phyloP scores from a whole-genome alignment of 92 coral and sea anemone genomes.

The Phenganax subtilis region DNA sequence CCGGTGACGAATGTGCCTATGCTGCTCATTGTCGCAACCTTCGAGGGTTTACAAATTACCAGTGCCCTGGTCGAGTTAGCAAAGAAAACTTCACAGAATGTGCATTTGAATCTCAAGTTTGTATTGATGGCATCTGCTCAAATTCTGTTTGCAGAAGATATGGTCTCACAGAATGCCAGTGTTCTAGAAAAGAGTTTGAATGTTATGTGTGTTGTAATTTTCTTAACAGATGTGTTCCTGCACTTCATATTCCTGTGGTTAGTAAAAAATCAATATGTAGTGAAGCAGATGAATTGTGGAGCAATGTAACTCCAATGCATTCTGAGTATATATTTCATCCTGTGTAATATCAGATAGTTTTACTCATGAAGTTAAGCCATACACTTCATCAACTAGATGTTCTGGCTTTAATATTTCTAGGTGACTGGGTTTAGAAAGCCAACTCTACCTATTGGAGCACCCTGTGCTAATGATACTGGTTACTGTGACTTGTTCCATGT shows the following conservation, averaged over 20 bases:
- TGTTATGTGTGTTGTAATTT: slow-evolving; percentile 80
- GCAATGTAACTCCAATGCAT: too few relatives aligned
- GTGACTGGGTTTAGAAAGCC: slow-evolving; percentile 41
- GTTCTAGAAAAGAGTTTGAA: slow-evolving; percentile 61
- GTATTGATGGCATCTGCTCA: slow-evolving; percentile 71
- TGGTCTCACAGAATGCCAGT: slow-evolving; percentile 65
- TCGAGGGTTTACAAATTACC: slow-evolving; percentile 39
- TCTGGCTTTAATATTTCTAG: not conserved
- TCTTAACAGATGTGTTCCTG: slow-evolving; percentile 37
- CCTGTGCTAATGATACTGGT: slow-evolving; percentile 73
- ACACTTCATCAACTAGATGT: too few relatives aligned
- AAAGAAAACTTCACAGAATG: slow-evolving; percentile 50
- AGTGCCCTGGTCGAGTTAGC: slow-evolving; percentile 57
- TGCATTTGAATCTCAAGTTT: slow-evolving; percentile 60
- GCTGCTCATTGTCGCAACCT: slow-evolving; percentile 55
- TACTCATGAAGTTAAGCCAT: too few relatives aligned
- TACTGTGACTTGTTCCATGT: slow-evolving; percentile 89
- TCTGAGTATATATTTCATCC: too few relatives aligned
- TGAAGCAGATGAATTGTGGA: not conserved
- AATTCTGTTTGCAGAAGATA: slow-evolving; percentile 69
- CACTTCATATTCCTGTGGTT: slow-evolving; percentile 20
- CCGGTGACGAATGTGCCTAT: slow-evolving; percentile 61
- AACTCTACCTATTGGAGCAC: slow-evolving; percentile 73
- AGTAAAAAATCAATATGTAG: not conserved
- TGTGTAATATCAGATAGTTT: too few relatives aligned